Base-by-base conservation (phyloP, 2,888 invertebrate genomes). In the Nyleta sp. region DNA sequence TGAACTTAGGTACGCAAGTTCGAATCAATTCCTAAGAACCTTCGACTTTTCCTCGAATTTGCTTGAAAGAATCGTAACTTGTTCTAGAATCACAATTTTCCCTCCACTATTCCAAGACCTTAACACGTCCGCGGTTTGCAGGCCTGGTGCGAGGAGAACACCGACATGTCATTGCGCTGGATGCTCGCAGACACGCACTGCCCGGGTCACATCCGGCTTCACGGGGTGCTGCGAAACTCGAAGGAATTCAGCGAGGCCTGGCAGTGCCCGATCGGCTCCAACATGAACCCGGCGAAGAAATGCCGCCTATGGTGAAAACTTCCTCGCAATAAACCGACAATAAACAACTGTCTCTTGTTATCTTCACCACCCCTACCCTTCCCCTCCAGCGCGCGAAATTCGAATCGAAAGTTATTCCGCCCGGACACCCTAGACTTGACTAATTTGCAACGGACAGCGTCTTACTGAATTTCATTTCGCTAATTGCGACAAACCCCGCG, bases 141-240 rank as follows among this genome's bases (percentile, higher is more conserved):
- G 95, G 92, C 97, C 10, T 97, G 97, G 97, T 97, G 97, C 88
- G 96, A 96, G 87, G 93, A 94, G 28, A 93, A 93, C 80, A 95
- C 94, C 33, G 91, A 91, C 22, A 93, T 93, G 28, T 93, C 95
- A 0, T 88, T 95, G 7, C 91, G 92, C 46, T 92, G 93, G 81
- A 94, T 95, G 73, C 87, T 96, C 2, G 92, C 93, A 70, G 96
- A 96, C 83, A 94, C 94, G 52, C 96, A 96, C 85, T 94, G 95
- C 74, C 96, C 96, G 0, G 94, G 94, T 22, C 92, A 92, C 81
- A 92, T 95, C 77, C 91, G 96, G 18, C 93, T 96, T 0, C 91
- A 92, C 31, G 96, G 95, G 0, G 94, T 94, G 0, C 88, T 96
- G 0, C 93, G 94, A 81, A 96, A 96, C 87, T 95, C 94, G 0